Evolutionary conservation across 64 coral and sea anemone species (phyloP), one percentile per base, ranked within the genome.

Genomic region (Pocillopora damicornis): DNA sequence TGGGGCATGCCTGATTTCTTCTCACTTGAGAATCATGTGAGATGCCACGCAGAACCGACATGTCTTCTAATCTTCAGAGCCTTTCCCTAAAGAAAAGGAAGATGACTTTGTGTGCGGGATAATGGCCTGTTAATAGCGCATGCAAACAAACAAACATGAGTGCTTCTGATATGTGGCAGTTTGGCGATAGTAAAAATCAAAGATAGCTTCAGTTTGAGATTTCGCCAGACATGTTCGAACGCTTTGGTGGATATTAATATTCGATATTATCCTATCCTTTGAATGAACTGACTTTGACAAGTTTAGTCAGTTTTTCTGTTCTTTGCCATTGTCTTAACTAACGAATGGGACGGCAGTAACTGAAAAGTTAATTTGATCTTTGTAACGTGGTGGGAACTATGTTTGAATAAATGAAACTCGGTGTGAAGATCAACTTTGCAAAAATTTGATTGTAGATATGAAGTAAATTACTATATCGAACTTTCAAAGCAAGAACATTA

Each of bases 81-180:
- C 20, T 42, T 37, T 51, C 13, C 61, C 13, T 85, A 35, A 58
- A 58, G 66, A 68, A 36, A n/a, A 65, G 18, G 68, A 71, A 51
- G 42, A 23, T 63, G 81, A 37, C 12, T 85, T 71, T 85, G 81
- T 72, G 38, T 37, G 38, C 69, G 1, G 57, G 11, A 85, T 85
- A 85, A 85, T 85, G 65, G 75, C 56, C 22, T 12, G 35, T 58
- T 72, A 71, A 72, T 72, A 20, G 20, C 58, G 65, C 63, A 72
- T 72, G 61, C 81, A 85, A 85, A 83, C 80, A 83, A 85, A 81
- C 59, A 81, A 81, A 85, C 81, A 71, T 13, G 13, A 85, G 5
- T 73, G 4, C 69, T 13, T 58, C 37, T 10, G 56, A 84, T 17
- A 2, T 18, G 15, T 68, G 2, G 25, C 42, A 30, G 65, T 85